A percentile compares a stretch with the other conserved stretches of the same genome.
Evolutionary conservation across 1,140 invertebrate genomes (phyloP).

Genomic region (Drosophila setifemur): DNA sequence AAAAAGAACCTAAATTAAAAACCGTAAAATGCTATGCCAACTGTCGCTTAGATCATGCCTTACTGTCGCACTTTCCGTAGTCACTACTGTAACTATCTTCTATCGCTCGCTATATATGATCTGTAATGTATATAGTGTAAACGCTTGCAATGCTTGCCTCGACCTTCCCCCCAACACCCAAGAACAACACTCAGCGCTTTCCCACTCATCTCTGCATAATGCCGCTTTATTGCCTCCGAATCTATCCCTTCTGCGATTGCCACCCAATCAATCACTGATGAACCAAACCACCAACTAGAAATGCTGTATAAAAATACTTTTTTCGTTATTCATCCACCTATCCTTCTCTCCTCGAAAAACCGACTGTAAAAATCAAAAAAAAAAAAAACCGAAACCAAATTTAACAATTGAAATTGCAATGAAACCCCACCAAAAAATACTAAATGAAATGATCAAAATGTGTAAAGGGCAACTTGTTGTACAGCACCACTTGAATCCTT

Average conservation of each 20-base stretch:
- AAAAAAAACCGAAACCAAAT: conserved; percentile 43
- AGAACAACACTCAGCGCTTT: conserved; percentile 20
- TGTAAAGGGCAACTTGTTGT: conserved; percentile 81
- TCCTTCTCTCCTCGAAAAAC: conserved; percentile 31
- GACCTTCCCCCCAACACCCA: conserved; percentile 30
- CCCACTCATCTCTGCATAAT: conserved; percentile 32
- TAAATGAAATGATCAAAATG: conserved; percentile 53
- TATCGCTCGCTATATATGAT: conserved; percentile 19
- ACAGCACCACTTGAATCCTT: conserved; percentile 82
- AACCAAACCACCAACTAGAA: conserved; percentile 38
- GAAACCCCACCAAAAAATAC: conserved; percentile 26
- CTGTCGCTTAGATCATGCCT: conserved; percentile 75
- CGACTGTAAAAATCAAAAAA: conserved; percentile 7
- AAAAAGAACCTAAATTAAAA: conserved; percentile 32
- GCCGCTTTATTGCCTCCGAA: conserved; percentile 55
- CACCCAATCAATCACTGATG: conserved; percentile 14
- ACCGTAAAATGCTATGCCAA: conserved; percentile 65
- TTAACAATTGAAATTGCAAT: conserved; percentile 44
- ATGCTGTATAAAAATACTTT: conserved; percentile 48
- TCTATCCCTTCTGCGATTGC: conserved; percentile 15
- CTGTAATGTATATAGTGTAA: conserved; percentile 17
- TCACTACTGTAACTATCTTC: conserved; percentile 24
- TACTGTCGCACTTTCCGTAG: conserved; percentile 70
- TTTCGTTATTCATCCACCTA: conserved; percentile 48
- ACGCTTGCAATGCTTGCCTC: conserved; percentile 55